These are phyloP conservation scores for Hyposoter didymator DNA, from an alignment of 2,888 invertebrate species.

Conservation along the genomic window DNA sequence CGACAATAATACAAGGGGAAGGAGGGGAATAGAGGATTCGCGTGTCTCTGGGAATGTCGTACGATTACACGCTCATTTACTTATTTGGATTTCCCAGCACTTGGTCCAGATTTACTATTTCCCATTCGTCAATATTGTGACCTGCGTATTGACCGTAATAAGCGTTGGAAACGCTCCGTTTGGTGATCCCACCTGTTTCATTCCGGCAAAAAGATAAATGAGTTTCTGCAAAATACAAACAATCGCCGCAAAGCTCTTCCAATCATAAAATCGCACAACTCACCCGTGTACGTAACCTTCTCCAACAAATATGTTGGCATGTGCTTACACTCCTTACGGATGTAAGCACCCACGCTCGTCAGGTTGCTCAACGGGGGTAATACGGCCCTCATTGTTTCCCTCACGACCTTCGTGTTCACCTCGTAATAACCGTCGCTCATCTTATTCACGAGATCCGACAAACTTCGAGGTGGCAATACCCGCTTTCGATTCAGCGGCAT, in stretches of 20 bases:
- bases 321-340: conserved; percentile 89
- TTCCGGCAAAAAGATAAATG: conserved; percentile 53
- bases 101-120: conserved; percentile 89
- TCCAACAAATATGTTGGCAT: conserved; percentile 91
- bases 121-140: conserved; percentile 89
- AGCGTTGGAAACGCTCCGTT: conserved; percentile 82
- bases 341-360: conserved; percentile 88
- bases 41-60: not conserved
- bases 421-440: conserved; percentile 92
- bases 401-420: conserved; percentile 92
- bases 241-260: not conserved
- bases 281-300: conserved; percentile 88
- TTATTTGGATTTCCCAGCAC: conserved; percentile 76
- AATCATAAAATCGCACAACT: conserved; percentile 76
- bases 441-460: conserved; percentile 92
- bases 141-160: conserved; percentile 93
- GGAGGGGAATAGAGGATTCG: not conserved
- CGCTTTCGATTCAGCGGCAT: conserved; percentile 93
- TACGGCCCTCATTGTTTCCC: conserved; percentile 91
- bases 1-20: not conserved
- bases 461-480: conserved; percentile 92
- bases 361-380: conserved; percentile 89
- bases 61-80: not conserved
- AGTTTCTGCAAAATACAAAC: not conserved
- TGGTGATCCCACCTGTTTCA: conserved; percentile 73